Evolutionary conservation across 2,797 vertebrate genomes (phyloP).

Genomic region (Sciurus vulgaris): DNA sequence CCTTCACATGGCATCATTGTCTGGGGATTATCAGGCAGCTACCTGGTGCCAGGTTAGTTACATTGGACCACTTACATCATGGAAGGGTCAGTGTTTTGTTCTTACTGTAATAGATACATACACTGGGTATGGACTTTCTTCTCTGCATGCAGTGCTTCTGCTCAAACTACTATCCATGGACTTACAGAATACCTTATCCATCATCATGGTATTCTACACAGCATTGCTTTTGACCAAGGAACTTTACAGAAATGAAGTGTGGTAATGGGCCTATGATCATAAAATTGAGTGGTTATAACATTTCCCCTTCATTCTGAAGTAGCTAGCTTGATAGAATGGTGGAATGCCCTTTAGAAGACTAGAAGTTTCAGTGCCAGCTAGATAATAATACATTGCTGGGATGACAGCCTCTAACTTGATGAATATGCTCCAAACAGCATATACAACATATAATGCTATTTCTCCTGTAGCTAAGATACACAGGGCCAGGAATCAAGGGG

Average conservation of each 20-base stretch:
- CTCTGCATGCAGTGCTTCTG: background rate
- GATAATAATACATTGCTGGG: background rate
- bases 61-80: background rate
- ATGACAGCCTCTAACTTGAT: background rate
- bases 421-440: background rate
- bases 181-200: background rate
- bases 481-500: background rate
- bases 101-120: background rate
- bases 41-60: background rate
- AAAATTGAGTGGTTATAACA: background rate
- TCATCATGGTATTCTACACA: background rate
- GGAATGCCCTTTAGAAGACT: background rate
- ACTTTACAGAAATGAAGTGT: background rate
- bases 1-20: background rate
- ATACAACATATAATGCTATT: background rate
- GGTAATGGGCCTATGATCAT: background rate
- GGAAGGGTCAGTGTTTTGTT: background rate
- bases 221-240: background rate
- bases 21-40: background rate
- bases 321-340: background rate
- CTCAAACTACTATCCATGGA: background rate
- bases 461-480: background rate
- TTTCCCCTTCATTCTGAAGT: background rate
- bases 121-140: background rate
- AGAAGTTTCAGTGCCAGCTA: background rate